A percentile compares a stretch with the other conserved stretches of the same genome.
phyloP scores from a whole-genome alignment of 2,113 vertebrate genomes.

The Macquaria australasica region DNA sequence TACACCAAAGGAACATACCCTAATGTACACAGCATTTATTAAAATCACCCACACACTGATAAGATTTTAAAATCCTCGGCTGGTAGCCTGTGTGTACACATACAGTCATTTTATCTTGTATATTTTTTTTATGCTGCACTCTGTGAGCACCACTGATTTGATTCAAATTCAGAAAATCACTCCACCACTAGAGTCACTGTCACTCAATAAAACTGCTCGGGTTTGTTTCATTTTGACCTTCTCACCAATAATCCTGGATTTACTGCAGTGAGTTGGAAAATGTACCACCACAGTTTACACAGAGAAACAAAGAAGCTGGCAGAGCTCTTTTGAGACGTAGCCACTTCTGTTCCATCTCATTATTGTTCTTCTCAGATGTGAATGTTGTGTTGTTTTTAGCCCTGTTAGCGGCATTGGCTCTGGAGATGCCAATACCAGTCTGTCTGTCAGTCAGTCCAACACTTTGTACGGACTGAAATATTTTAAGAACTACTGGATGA shows the following conservation, averaged over 20 bases:
- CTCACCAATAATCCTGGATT: slow-evolving; percentile 38
- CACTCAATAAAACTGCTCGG: slow-evolving; percentile 15
- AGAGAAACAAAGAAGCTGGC: neutral
- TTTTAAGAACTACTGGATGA: neutral
- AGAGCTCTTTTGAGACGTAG: neutral
- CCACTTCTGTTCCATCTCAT: slow-evolving; percentile 8
- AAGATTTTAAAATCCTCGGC: slow-evolving; percentile 22
- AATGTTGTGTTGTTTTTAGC: slow-evolving; percentile 1
- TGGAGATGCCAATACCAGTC: neutral
- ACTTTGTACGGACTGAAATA: neutral
- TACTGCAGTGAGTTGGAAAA: slow-evolving; percentile 5
- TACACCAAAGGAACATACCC: slow-evolving; percentile 43
- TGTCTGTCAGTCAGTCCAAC: neutral
- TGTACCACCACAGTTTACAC: slow-evolving; percentile 5
- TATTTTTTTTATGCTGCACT: slow-evolving; percentile 8
- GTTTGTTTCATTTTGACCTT: slow-evolving; percentile 47
- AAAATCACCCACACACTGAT: slow-evolving; percentile 44
- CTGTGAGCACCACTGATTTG: neutral
- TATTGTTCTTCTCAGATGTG: neutral
- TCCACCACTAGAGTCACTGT: slow-evolving; percentile 6
- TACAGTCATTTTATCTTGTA: slow-evolving; percentile 21
- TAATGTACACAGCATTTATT: slow-evolving; percentile 56
- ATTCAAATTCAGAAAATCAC: slow-evolving; percentile 33
- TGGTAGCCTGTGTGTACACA: slow-evolving; percentile 17
- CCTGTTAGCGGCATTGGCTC: neutral